Evolutionary conservation across 2,113 vertebrate species (phyloP), one percentile per base, ranked within the genome.

Genomic region (Menidia beryllina): DNA sequence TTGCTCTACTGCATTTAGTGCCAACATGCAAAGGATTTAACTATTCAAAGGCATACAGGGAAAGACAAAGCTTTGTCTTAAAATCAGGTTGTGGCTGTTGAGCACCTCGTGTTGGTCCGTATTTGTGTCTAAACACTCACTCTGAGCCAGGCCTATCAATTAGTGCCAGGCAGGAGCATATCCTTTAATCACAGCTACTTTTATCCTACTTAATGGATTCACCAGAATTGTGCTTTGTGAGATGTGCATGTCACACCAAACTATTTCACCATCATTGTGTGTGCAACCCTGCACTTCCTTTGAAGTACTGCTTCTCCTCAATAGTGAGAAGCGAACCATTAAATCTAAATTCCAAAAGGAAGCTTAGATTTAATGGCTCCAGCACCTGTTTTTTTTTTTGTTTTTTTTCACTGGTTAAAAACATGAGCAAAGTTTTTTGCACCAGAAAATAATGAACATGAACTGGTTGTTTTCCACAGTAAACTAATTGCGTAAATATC

Each of bases 331-430:
- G 14, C 27, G 55, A 26, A 62, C 66, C 51, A 67, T 45, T 27
- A 53, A n/a, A 74, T 63, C 9, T 76, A 34, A 59, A 48, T 47
- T 50, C 50, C 38, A 64, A 24, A 0, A 11, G 25, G 50, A 7
- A 20, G 23, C 25, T 10, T 27, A 17, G 54, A 9, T 45, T 58
- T 57, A n/a, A 24, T 6, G 20, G 25, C n/a, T 13, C 41, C 26
- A 12, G 12, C 68, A 9, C 19, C 25, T 36, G n/a, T 55, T 12
- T 9, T 27, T 11, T 20, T 38, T 19, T 1, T 7, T 17, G 23
- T 72, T 82, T 74, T n/a, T n/a, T n/a, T n/a, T n/a, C n/a, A n/a
- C n/a, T 79, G 67, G 79, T 76, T 26, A 26, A 36, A 59, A 54
- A 57, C 50, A 55, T 58, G 13, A 54, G 25, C 12, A 21, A 58